Percentiles rank a stretch among this genome's conserved stretches.
These are phyloP conservation scores for Dendrolimus pini DNA, from an alignment of 2,888 invertebrate species.

Conservation along the genomic window DNA sequence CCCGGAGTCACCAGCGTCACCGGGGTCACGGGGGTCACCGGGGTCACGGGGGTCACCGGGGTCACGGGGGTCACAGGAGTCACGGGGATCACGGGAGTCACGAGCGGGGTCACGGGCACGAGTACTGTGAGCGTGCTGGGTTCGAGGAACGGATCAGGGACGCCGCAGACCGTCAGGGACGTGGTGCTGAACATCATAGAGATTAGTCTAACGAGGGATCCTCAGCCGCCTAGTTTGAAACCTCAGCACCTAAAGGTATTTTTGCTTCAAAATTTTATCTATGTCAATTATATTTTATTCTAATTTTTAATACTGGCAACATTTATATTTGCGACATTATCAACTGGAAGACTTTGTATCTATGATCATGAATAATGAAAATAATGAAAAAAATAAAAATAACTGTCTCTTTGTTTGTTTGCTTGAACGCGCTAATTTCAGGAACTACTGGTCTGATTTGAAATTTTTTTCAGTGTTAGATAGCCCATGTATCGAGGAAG, in stretches of 20 bases:
- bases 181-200: conserved; percentile 90
- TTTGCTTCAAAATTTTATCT: not conserved
- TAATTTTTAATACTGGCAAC: too few species aligned
- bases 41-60: conserved; percentile 14
- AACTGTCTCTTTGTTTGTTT: too few species aligned
- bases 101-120: conserved; percentile 56
- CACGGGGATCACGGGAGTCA: conserved; percentile 37
- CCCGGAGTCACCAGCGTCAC: conserved; percentile 18
- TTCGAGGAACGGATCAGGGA: conserved; percentile 30
- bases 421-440: too few species aligned
- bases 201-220: conserved; percentile 83
- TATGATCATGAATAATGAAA: too few species aligned
- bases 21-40: conserved; percentile 31
- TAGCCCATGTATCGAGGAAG: too few species aligned
- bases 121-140: conserved; percentile 10
- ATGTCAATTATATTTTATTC: not conserved
- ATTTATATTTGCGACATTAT: too few species aligned
- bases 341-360: too few species aligned
- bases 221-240: conserved; percentile 51
- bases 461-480: too few species aligned
- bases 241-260: conserved; percentile 41
- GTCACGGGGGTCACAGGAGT: conserved; percentile 24
- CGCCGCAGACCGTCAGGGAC: conserved; percentile 87
- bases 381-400: too few species aligned
- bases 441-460: too few species aligned